Conservation (phyloP, 1,140 invertebrate species). For the Microplitis mediator region DNA sequence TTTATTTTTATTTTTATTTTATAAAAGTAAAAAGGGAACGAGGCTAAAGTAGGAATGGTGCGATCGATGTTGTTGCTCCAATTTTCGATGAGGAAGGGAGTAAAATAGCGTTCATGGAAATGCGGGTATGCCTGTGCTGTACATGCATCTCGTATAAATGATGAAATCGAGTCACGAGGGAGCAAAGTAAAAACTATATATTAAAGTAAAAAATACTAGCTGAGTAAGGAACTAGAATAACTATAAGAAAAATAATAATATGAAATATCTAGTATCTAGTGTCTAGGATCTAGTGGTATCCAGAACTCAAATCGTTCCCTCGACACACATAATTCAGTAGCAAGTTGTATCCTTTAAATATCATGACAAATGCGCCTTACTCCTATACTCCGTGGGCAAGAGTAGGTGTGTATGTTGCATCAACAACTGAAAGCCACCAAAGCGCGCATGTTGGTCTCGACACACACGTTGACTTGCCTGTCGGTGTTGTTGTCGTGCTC, state of each 20-base stretch:
- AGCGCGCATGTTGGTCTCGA: neutral
- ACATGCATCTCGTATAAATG: neutral
- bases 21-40: neutral
- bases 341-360: slow-evolving; percentile 24
- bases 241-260: neutral
- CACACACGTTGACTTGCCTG: slow-evolving; percentile 47
- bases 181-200: neutral
- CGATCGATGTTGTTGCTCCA: slow-evolving; percentile 38
- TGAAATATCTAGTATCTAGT: neutral
- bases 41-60: slow-evolving; percentile 17
- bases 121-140: neutral
- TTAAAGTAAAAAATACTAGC: neutral
- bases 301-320: neutral
- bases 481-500: slow-evolving; percentile 59
- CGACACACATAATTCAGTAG: slow-evolving; percentile 10
- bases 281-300: neutral
- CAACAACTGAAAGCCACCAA: neutral
- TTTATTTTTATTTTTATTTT: slow-evolving; percentile 5
- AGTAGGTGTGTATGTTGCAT: neutral
- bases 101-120: slow-evolving; percentile 14
- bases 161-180: neutral
- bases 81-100: slow-evolving; percentile 21
- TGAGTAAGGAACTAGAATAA: no score
- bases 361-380: neutral
- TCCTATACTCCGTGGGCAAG: neutral